A percentile compares a stretch with the other conserved stretches of the same genome.
These are phyloP conservation scores for Eumerus sabulonum DNA, from an alignment of 2,888 invertebrate genomes.

Conservation along the genomic window DNA sequence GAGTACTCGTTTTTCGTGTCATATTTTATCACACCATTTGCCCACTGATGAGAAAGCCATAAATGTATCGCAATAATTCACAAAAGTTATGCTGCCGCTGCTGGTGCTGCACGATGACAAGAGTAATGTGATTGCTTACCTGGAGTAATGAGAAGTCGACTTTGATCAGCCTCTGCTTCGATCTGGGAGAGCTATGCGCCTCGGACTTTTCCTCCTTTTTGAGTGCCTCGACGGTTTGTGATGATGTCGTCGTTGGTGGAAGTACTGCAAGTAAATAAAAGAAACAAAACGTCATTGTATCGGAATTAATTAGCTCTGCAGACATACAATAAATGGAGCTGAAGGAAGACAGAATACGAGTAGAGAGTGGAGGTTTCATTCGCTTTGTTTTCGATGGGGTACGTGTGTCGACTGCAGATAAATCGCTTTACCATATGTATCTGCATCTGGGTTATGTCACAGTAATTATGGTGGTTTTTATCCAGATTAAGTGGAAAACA, in stretches of 20 bases:
- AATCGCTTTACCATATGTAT: conserved; percentile 19
- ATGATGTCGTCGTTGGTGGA: conserved; percentile 74
- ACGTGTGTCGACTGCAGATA: too few relatives aligned
- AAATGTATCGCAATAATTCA: conserved; percentile 59
- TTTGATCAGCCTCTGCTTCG: conserved; percentile 86
- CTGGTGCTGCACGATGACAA: conserved; percentile 51
- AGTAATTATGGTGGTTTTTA: conserved; percentile 55
- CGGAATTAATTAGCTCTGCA: conserved; percentile 53
- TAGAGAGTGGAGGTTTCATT: conserved; percentile 31
- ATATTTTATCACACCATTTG: conserved; percentile 40
- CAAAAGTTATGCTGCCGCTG: conserved; percentile 60
- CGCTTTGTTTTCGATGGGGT: conserved; percentile 2
- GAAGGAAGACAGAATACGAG: background rate
- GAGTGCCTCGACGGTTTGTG: conserved; percentile 71
- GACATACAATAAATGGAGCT: background rate
- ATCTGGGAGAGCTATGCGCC: conserved; percentile 79
- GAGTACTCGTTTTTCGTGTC: too few relatives aligned
- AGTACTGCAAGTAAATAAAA: conserved; percentile 78
- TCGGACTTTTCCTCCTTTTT: conserved; percentile 74
- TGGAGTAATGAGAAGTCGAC: conserved; percentile 89
- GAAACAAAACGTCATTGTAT: conserved; percentile 50
- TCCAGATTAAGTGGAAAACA: conserved; percentile 16
- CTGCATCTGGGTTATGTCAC: conserved; percentile 60
- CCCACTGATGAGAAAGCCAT: conserved; percentile 33
- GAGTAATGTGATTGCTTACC: too few relatives aligned